Conservation (phyloP, 64 coral and sea anemone species). For the Stichodactyla helianthus region DNA sequence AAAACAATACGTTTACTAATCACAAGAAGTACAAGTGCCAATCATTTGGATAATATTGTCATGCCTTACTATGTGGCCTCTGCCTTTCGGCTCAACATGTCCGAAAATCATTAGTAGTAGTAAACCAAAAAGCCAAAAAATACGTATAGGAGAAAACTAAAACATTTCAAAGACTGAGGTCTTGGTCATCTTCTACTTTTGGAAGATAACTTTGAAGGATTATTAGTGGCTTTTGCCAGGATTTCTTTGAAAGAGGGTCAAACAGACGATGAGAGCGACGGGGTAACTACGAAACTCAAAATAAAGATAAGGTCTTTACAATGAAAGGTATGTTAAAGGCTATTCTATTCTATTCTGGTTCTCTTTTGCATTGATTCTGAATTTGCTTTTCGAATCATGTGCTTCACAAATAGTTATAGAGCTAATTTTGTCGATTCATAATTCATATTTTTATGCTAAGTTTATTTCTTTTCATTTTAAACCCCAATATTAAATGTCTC, state of each 20-base stretch:
- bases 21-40: not conserved
- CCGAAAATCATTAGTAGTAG: not conserved
- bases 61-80: not conserved
- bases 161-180: not conserved
- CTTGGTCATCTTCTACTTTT: not conserved
- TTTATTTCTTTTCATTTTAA: not conserved
- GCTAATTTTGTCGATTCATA: not conserved
- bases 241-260: not conserved
- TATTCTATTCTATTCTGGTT: not conserved
- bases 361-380: not conserved
- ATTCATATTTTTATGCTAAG: not conserved
- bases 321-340: not conserved
- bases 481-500: not conserved
- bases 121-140: not conserved
- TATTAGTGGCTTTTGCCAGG: not conserved
- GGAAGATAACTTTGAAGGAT: not conserved
- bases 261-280: not conserved
- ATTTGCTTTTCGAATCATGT: not conserved
- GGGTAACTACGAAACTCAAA: not conserved
- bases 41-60: not conserved
- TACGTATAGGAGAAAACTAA: not conserved
- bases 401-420: not conserved
- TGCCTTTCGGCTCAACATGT: not conserved
- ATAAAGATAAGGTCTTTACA: not conserved
- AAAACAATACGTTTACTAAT: constrained; percentile 10